Conservation (phyloP, 92 coral and sea anemone species). For the Epizoanthus rinbou region DNA sequence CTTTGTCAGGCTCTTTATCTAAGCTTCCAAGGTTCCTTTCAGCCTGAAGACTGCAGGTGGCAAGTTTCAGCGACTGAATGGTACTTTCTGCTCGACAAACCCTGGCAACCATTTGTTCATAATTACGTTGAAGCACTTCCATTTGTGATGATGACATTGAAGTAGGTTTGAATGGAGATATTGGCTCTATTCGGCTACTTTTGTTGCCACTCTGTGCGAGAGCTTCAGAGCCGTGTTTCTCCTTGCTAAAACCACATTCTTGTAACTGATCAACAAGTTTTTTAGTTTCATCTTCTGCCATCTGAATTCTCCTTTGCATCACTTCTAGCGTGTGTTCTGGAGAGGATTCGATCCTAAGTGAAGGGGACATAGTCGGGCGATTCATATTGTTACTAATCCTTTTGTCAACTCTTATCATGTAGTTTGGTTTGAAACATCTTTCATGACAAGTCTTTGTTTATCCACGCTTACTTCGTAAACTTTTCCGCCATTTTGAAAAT, state of each 20-base stretch:
- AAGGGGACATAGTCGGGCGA: conserved; percentile 82
- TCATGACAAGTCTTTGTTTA: conserved; percentile 41
- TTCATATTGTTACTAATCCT: conserved; percentile 52
- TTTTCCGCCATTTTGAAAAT: conserved; percentile 54
- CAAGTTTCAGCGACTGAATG: conserved; percentile 93
- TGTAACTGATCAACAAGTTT: conserved; percentile 87
- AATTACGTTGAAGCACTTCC: conserved; percentile 82
- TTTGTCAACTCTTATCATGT: conserved; percentile 4
- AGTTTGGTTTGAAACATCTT: conserved; percentile 1
- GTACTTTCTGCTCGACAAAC: conserved; percentile 98
- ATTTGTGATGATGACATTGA: conserved; percentile 63
- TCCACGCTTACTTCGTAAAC: conserved; percentile 32
- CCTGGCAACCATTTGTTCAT: conserved; percentile 88
- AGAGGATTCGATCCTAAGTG: conserved; percentile 67
- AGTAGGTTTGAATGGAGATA: conserved; percentile 79
- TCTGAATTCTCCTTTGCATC: conserved; percentile 89
- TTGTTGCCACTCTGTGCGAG: conserved; percentile 46
- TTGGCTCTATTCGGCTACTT: conserved; percentile 80
- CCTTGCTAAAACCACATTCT: conserved; percentile 89
- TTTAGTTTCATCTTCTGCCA: conserved; percentile 96
- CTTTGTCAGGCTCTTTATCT: conserved; percentile 61
- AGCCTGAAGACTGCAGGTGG: conserved; percentile 89
- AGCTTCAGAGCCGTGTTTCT: conserved; percentile 40
- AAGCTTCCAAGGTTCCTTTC: conserved; percentile 73
- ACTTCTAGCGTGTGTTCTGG: conserved; percentile 95